Evolutionary conservation across 2,797 vertebrate species (phyloP).

Genomic region (Melanotaenia parkinsoni): DNA sequence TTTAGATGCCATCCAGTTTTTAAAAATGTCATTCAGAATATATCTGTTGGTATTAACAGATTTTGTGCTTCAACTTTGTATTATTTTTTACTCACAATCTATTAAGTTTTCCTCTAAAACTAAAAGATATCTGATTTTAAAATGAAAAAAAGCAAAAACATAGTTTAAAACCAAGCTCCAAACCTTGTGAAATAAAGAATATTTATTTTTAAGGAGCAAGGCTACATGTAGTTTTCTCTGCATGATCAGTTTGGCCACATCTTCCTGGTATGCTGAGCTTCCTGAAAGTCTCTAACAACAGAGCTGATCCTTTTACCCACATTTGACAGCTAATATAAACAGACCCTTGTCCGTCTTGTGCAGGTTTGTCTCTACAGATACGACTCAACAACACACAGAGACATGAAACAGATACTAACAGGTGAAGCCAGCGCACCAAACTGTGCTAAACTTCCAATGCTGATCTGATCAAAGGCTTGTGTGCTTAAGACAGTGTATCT

Average conservation of each 20-base stretch:
- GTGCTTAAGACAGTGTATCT: slow-evolving; percentile 34
- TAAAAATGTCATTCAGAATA: neutral
- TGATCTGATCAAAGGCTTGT: slow-evolving; percentile 44
- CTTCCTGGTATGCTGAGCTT: neutral
- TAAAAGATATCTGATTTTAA: neutral
- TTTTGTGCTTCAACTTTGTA: neutral
- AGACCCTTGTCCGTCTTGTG: slow-evolving; percentile 1
- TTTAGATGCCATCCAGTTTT: neutral
- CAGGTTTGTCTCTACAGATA: slow-evolving; percentile 25
- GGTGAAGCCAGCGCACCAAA: slow-evolving; percentile 34
- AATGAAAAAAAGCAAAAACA: neutral
- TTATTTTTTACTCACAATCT: neutral
- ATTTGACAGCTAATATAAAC: slow-evolving; percentile 30
- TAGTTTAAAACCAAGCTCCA: neutral
- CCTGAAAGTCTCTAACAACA: slow-evolving; percentile 9
- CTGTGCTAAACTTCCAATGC: slow-evolving; percentile 34
- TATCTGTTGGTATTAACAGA: neutral
- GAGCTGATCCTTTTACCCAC: slow-evolving; percentile 25
- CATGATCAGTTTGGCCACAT: neutral
- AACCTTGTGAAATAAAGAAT: neutral
- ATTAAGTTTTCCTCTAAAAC: neutral
- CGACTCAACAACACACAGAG: slow-evolving; percentile 28
- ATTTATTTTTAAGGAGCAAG: neutral
- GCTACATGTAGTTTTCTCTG: neutral
- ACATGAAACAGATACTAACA: slow-evolving; percentile 43